Percentiles rank a stretch among this genome's conserved stretches.
phyloP scores from a whole-genome alignment of 2,797 vertebrate species.

The Oreochromis mossambicus region DNA sequence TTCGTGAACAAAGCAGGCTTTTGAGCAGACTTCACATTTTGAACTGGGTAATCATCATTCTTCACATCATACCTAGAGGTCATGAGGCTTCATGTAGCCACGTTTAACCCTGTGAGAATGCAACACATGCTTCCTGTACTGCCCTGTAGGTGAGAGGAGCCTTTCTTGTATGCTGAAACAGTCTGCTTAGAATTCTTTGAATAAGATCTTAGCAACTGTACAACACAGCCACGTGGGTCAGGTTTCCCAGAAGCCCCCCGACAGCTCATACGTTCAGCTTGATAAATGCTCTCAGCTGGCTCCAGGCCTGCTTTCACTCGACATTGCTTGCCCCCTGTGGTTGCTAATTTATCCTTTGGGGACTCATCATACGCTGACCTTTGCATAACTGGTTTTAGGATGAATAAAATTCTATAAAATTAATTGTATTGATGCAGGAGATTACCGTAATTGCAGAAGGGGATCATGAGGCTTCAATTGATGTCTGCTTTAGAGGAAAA shows the following conservation, averaged over 20 bases:
- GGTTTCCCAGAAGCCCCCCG: constrained; percentile 26
- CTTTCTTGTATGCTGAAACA: background rate
- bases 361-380: background rate
- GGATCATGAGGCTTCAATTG: background rate
- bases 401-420: background rate
- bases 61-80: background rate
- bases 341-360: background rate
- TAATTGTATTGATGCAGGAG: background rate
- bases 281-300: constrained; percentile 30
- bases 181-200: constrained; percentile 2
- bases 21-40: background rate
- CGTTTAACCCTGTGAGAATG: constrained; percentile 2
- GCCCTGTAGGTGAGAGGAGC: background rate
- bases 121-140: constrained; percentile 1
- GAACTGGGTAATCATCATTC: background rate
- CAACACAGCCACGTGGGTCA: background rate
- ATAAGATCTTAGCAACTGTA: constrained; percentile 9
- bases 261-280: background rate
- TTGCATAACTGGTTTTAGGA: background rate
- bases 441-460: background rate
- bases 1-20: background rate
- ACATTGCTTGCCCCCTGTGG: background rate
- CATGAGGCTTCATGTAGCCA: background rate
- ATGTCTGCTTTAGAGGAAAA: background rate
- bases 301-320: background rate